Evolutionary conservation across 1,140 invertebrate species (phyloP).

Genomic region (Medauroidea extradentata): DNA sequence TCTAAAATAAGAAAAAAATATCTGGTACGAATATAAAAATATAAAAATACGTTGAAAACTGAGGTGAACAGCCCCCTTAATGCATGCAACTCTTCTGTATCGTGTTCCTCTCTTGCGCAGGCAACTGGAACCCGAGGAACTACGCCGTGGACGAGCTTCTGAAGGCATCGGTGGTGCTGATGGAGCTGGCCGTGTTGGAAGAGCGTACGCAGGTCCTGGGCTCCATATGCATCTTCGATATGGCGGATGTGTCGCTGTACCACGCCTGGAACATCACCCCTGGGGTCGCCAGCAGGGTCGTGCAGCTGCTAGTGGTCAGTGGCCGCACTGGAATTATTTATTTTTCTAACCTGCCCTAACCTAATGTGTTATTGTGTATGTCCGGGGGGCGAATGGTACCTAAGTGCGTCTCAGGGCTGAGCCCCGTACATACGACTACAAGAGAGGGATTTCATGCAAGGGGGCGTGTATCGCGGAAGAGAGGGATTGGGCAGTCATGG

Average conservation of each 20-base stretch:
- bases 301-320: slow-evolving; percentile 62
- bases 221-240: slow-evolving; percentile 68
- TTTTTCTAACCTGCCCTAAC: no score
- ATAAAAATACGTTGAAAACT: no score
- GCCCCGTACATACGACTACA: no score
- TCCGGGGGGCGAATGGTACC: no score
- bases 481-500: no score
- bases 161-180: slow-evolving; percentile 61
- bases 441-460: no score
- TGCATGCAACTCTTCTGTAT: background rate
- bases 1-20: no score
- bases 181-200: slow-evolving; percentile 70
- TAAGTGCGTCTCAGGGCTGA: no score
- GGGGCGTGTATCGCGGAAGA: no score
- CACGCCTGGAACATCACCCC: slow-evolving; percentile 71
- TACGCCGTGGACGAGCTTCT: slow-evolving; percentile 65
- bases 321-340: background rate
- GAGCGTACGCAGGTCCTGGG: slow-evolving; percentile 69
- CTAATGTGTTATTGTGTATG: no score
- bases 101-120: slow-evolving; percentile 44
- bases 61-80: no score
- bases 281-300: slow-evolving; percentile 55
- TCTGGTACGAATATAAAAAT: no score
- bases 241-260: slow-evolving; percentile 60
- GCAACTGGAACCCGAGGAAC: slow-evolving; percentile 67